A percentile compares a stretch with the other conserved stretches of the same genome.
Conservation (phyloP, 2,113 vertebrate species). For the Lanius collurio region DNA sequence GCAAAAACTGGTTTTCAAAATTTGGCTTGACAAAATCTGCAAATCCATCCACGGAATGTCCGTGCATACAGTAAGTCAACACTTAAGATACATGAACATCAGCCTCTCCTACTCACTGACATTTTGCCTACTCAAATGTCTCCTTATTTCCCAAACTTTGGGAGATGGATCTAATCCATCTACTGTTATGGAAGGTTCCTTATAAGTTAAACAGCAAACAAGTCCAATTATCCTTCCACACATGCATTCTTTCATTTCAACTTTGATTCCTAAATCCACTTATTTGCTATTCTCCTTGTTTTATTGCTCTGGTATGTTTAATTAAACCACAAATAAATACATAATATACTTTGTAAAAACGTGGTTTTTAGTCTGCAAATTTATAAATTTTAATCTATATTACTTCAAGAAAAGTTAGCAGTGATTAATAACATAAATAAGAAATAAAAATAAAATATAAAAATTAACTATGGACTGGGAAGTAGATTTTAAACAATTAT, state of each 20-base stretch:
- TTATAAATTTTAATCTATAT: not conserved
- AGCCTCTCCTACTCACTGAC: not conserved
- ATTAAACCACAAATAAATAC: not conserved
- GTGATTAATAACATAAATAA: not conserved
- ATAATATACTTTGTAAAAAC: accelerated
- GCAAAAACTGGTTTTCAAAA: not conserved
- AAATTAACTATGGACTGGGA: not conserved
- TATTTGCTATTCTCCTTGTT: not conserved
- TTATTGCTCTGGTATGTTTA: not conserved
- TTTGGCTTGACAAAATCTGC: not conserved
- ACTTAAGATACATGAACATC: not conserved
- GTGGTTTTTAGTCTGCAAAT: accelerated
- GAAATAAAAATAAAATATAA: not conserved
- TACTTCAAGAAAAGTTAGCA: not conserved
- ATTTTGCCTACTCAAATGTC: not conserved
- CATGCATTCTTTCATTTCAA: not conserved
- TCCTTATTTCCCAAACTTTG: not conserved
- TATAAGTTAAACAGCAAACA: not conserved
- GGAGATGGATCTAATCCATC: not conserved
- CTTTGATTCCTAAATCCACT: not conserved
- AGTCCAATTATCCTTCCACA: not conserved
- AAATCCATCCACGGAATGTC: not conserved
- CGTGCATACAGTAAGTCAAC: not conserved
- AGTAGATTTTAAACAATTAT: not conserved
- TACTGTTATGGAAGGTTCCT: not conserved